A percentile compares a stretch with the other conserved stretches of the same genome.
These are phyloP conservation scores for Lithobius niger DNA, from an alignment of 1,140 invertebrate genomes.

Conservation along the genomic window DNA sequence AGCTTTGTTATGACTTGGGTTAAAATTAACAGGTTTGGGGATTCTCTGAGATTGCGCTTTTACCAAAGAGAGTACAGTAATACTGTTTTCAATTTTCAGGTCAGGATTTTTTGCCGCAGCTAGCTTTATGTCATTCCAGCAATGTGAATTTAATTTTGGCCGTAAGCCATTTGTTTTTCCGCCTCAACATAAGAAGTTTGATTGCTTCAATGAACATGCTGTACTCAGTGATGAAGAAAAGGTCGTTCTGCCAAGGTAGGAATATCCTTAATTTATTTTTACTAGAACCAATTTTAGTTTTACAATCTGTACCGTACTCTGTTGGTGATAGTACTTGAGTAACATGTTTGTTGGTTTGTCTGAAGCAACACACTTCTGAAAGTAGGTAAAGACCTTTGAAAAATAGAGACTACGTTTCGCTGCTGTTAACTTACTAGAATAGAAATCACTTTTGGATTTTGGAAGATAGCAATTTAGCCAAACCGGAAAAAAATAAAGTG, in stretches of 20 bases:
- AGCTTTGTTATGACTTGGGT: slow-evolving; percentile 1
- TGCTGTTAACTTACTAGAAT: no score
- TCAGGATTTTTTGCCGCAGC: slow-evolving; percentile 82
- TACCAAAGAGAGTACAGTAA: no score
- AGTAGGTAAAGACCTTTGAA: no score
- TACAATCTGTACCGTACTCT: no score
- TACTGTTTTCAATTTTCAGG: slow-evolving; percentile 38
- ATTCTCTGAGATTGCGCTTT: no score
- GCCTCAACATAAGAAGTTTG: slow-evolving; percentile 47
- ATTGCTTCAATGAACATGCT: slow-evolving; percentile 64
- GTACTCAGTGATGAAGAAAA: slow-evolving; percentile 53
- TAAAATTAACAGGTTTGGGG: slow-evolving; percentile 1
- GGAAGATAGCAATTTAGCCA: no score
- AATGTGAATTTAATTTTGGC: slow-evolving; percentile 89
- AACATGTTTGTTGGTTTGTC: no score
- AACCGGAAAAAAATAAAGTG: no score
- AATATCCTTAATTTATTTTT: slow-evolving; percentile 13
- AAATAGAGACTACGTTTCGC: no score
- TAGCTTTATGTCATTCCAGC: slow-evolving; percentile 92
- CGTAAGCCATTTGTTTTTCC: slow-evolving; percentile 62
- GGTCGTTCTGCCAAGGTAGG: slow-evolving; percentile 40
- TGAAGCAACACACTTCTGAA: no score
- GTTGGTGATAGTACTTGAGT: no score
- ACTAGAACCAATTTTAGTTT: neutral
- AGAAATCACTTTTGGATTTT: no score